Conservation (phyloP, 2,113 vertebrate species). For the Megaceryle torquata region DNA sequence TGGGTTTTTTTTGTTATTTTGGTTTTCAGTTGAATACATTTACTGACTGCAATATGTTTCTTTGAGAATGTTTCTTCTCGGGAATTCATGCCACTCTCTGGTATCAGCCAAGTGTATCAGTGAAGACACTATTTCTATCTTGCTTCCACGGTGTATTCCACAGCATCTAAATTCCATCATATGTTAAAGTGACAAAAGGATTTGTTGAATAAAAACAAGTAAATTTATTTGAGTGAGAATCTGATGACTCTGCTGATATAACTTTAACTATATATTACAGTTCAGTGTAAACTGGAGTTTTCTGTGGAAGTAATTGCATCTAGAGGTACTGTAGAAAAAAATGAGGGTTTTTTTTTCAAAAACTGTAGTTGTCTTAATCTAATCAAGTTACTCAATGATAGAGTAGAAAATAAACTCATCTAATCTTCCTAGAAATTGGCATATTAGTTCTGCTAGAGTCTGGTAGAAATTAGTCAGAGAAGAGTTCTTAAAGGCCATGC, state of each 20-base stretch:
- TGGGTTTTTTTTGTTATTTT: neutral
- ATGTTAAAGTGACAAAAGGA: neutral
- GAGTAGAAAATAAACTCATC: neutral
- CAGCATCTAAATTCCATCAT: neutral
- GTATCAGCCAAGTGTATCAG: neutral
- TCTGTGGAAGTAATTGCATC: neutral
- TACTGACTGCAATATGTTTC: neutral
- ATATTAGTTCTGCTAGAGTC: neutral
- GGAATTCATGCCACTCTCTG: neutral
- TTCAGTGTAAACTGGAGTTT: neutral
- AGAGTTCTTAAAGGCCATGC: neutral
- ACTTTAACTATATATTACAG: neutral
- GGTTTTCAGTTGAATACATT: neutral
- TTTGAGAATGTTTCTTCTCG: neutral
- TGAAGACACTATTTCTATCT: neutral
- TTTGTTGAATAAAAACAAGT: neutral
- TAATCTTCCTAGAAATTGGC: neutral
- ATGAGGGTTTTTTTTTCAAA: neutral
- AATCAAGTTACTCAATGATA: neutral
- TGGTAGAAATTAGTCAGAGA: neutral
- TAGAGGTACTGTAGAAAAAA: neutral
- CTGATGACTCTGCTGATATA: neutral
- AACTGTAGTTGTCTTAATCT: neutral
- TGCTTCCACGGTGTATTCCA: neutral
- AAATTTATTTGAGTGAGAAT: neutral